These are phyloP conservation scores for Gopherus flavomarginatus DNA, from an alignment of 2,113 vertebrate genomes.

Conservation along the genomic window DNA sequence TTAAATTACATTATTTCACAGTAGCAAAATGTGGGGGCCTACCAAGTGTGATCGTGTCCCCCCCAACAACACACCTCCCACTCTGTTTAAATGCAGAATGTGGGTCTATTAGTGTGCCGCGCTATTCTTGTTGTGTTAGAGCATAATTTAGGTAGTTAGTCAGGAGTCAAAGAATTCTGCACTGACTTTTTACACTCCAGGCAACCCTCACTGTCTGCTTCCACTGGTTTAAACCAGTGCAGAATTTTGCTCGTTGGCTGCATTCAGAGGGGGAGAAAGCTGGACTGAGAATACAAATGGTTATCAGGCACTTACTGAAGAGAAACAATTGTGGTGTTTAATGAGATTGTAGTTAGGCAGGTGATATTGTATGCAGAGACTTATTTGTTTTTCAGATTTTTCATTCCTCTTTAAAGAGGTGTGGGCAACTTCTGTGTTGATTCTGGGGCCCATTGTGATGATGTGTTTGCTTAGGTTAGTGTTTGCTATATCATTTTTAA, in stretches of 20 bases:
- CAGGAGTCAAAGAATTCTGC: background rate
- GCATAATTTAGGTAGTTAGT: background rate
- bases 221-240: background rate
- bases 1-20: background rate
- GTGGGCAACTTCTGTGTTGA: background rate
- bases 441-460: background rate
- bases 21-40: background rate
- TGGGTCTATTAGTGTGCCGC: background rate
- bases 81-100: background rate
- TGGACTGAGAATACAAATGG: fast-evolving
- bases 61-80: background rate
- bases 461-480: background rate
- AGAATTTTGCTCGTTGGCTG: background rate
- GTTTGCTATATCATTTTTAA: background rate
- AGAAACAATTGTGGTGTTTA: background rate
- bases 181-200: background rate
- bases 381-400: background rate
- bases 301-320: fast-evolving
- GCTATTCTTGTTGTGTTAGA: background rate
- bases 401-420: background rate
- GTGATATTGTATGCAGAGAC: background rate
- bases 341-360: background rate
- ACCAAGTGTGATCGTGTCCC: background rate
- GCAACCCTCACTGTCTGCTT: background rate
- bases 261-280: background rate